Evolutionary conservation across 92 coral and sea anemone species (phyloP).

Genomic region (Pocillopora grandis): DNA sequence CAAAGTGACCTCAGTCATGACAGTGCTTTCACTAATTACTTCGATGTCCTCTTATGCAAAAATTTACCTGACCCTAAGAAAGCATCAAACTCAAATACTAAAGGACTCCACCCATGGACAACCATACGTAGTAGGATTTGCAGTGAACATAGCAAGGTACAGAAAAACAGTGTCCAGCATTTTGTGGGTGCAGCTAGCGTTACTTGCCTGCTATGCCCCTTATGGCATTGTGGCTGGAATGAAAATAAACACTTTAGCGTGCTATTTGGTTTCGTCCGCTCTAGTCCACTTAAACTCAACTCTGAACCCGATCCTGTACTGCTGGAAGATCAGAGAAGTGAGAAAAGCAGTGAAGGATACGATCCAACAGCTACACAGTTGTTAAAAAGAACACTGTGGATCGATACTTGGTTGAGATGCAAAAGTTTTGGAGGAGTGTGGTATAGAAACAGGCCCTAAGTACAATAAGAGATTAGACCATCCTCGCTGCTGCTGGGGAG

Average conservation of each 20-base stretch:
- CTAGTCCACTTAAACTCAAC: conserved; percentile 1
- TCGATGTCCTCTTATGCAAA: neutral
- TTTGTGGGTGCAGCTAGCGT: conserved; percentile 14
- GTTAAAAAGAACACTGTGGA: neutral
- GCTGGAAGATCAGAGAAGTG: conserved; percentile 29
- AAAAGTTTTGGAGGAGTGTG: too few relatives aligned
- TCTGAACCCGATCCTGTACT: conserved; percentile 10
- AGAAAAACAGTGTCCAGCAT: conserved; percentile 1
- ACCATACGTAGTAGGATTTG: neutral
- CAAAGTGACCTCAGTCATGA: neutral
- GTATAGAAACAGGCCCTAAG: too few relatives aligned
- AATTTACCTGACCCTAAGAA: neutral
- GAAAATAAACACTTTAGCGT: neutral
- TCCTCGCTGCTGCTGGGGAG: too few relatives aligned
- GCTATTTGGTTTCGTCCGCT: neutral
- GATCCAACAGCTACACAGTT: neutral
- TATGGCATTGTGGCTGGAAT: neutral
- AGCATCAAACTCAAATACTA: neutral
- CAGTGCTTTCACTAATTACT: neutral
- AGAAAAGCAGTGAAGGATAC: neutral
- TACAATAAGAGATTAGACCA: too few relatives aligned
- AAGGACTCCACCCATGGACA: neutral
- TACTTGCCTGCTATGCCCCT: conserved; percentile 3
- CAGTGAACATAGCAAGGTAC: neutral
- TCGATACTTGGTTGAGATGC: neutral